Evolutionary conservation across 2,888 invertebrate genomes (phyloP), one percentile per base, ranked within the genome.

Genomic region (Nephrotoma guestfalica): DNA sequence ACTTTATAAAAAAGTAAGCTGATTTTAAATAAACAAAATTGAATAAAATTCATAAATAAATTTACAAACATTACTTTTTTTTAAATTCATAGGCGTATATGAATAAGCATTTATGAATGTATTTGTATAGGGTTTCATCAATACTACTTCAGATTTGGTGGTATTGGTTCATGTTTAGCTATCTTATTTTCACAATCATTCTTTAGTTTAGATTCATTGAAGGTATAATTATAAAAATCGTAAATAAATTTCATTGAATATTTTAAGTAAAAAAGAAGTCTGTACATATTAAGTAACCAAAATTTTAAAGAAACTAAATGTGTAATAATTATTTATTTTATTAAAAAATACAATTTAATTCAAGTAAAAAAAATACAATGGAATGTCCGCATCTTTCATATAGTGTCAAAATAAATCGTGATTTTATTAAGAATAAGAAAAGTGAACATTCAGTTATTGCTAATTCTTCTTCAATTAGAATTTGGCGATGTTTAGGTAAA

Each of bases 331-430:
- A 84, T 84, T 84, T 41, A n/a, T 30, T 30, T 30, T 41, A 41
- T 83, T 83, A 84, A 41, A 84, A 41, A 15, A 5, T n/a, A 84
- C 41, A 6, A 41, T 83, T 41, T 41, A 83, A 41, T 40, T 84
- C 9, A 85, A 86, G 43, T 43, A 11, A 11, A 86, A 86, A 86
- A 30, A 40, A 30, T 93, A 93, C 90, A 91, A 95, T 94, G 94
- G 94, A 94, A 93, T 94, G 94, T 92, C 93, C 94, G 90, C 94
- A 94, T 93, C 93, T 94, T 90, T 92, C 92, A 91, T 93, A 94
- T 92, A 93, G 94, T 92, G 93, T 94, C 90, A 93, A 93, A 91
- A 92, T 93, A 91, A 92, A 92, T 89, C 91, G 90, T 89, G 92
- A 92, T 90, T 87, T 89, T 86, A 91, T 92, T 90, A 91, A 92